Percentiles rank a stretch among this genome's conserved stretches.
Evolutionary conservation across 2,797 vertebrate species (phyloP).

Genomic region (Miichthys miiuy): DNA sequence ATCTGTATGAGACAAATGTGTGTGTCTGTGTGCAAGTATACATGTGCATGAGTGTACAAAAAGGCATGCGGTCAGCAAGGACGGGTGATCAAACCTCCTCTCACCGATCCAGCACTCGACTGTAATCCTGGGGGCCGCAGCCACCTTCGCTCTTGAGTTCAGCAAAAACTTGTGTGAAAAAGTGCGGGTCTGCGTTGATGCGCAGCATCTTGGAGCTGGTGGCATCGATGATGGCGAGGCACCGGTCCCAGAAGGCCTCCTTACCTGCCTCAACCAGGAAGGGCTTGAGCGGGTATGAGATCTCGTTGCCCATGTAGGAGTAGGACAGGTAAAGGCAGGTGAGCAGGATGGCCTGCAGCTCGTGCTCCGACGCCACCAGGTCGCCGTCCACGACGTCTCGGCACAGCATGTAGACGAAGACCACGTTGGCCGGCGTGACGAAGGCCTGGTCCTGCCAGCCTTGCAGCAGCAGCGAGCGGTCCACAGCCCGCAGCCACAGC

Average conservation of each 20-base stretch:
- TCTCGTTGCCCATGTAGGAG: conserved; percentile 98
- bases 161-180: conserved; percentile 89
- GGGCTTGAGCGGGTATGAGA: conserved; percentile 94
- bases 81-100: conserved; percentile 9
- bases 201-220: conserved; percentile 89
- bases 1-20: conserved; percentile 14
- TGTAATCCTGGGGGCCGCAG: conserved; percentile 83
- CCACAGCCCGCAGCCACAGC: conserved; percentile 88
- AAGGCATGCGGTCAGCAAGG: conserved; percentile 55
- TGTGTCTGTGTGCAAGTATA: conserved; percentile 22
- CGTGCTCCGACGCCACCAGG: conserved; percentile 84
- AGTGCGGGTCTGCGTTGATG: conserved; percentile 90
- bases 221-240: conserved; percentile 86
- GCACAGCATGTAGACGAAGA: conserved; percentile 91
- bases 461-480: conserved; percentile 88
- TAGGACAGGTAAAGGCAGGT: conserved; percentile 95
- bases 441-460: conserved; percentile 93
- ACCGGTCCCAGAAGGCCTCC: conserved; percentile 91
- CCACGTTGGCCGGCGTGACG: conserved; percentile 89
- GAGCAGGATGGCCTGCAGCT: conserved; percentile 87
- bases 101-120: conserved; percentile 87
- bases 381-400: conserved; percentile 87
- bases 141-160: conserved; percentile 88
- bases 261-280: conserved; percentile 88
- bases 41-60: conserved; percentile 29